Evolutionary conservation across 2,888 invertebrate genomes (phyloP).

Genomic region (Suillia variegata): DNA sequence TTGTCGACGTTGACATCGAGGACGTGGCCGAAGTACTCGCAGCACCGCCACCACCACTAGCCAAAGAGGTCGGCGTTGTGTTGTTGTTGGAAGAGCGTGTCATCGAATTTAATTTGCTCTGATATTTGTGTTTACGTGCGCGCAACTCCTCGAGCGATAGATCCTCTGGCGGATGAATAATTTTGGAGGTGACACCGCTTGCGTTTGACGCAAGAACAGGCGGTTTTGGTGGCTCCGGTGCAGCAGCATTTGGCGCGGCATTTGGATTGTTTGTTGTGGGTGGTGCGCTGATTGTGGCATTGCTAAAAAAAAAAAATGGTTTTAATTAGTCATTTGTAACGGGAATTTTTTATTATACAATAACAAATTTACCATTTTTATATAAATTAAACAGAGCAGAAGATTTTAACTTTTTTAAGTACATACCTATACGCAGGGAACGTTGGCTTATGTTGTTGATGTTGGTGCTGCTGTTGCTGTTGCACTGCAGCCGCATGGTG

Average conservation of each 20-base stretch:
- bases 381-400: too few relatives aligned
- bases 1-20: constrained; percentile 61
- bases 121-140: constrained; percentile 73
- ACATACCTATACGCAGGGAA: constrained; percentile 78
- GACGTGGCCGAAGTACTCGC: constrained; percentile 52
- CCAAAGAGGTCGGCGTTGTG: constrained; percentile 31
- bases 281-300: constrained; percentile 78
- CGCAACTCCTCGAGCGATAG: constrained; percentile 86
- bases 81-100: constrained; percentile 12
- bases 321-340: background rate
- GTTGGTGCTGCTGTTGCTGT: too few relatives aligned
- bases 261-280: constrained; percentile 65
- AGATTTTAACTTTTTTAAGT: background rate
- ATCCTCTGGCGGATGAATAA: constrained; percentile 93
- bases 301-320: constrained; percentile 59
- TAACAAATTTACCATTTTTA: too few relatives aligned
- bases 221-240: constrained; percentile 39
- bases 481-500: constrained; percentile 61
- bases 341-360: too few relatives aligned
- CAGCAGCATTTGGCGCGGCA: constrained; percentile 58
- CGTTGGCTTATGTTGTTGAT: too few relatives aligned
- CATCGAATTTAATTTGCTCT: constrained; percentile 60
- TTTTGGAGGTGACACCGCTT: constrained; percentile 85
- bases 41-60: constrained; percentile 28
- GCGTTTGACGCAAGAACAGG: constrained; percentile 67